Evolutionary conservation across 2,888 invertebrate genomes (phyloP), one percentile per base, ranked within the genome.

Genomic region (Copidosoma aretas): DNA sequence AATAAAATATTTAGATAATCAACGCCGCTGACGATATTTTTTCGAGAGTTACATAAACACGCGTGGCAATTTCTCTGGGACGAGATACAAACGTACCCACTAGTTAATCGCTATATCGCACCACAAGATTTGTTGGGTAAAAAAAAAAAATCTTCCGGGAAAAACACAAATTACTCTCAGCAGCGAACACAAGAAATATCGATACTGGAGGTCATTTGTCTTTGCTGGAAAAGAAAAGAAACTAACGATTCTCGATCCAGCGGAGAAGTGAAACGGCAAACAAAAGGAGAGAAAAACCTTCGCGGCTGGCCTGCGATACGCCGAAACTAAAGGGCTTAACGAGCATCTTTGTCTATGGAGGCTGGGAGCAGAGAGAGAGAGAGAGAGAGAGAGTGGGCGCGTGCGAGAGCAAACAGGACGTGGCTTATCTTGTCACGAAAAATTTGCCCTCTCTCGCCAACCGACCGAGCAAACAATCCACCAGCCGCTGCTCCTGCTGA

Each of bases 391-490:
- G n/a, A n/a, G n/a, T 77, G 77, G 75, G 75, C 71, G 73, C 58
- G 22, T 39, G 52, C 75, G 75, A 78, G 78, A 79, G 80, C 78
- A 82, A 82, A 82, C 82, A 81, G 82, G 80, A 83, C 82, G 82
- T 82, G 82, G 82, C 82, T 82, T 83, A 83, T 83, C 82, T 82
- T 79, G 81, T 81, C 81, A 81, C 82, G 82, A 81, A 82, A 82
- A 82, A 82, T 82, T 82, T 80, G 81, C 78, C 73, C 73, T 76
- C 76, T 76, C 32, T 32, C 32, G 8, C 32, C 32, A 8, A 8
- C 32, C 32, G 8, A 8, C 32, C 32, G 8, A 3, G 3, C 32
- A 8, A 32, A 3, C 32, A 32, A 32, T 32, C 32, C 8, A 32
- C 32, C 32, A 32, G 32, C 32, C 32, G 8, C 32, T 32, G 32